phyloP scores from a whole-genome alignment of 1,140 invertebrate genomes.

The Atta texana region DNA sequence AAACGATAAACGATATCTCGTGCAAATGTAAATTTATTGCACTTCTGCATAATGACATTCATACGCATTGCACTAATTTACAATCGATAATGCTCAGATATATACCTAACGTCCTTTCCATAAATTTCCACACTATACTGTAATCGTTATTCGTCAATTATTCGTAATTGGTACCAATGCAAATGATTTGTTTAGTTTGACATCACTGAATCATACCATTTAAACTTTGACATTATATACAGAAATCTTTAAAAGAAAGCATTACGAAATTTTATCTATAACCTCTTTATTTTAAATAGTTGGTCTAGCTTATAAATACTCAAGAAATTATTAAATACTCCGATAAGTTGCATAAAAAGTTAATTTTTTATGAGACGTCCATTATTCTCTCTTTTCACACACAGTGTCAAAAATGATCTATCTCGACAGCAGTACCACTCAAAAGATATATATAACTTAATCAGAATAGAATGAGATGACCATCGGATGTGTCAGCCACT shows the following conservation, averaged over 20 bases:
- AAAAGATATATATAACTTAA: constrained; percentile 27
- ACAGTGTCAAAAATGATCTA: constrained; percentile 1
- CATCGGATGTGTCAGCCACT: neutral
- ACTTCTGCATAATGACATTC: constrained; percentile 12
- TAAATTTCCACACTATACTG: neutral
- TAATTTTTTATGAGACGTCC: neutral
- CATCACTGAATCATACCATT: neutral
- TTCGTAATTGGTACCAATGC: constrained; percentile 1
- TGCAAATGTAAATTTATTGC: constrained; percentile 46
- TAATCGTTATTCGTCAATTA: neutral
- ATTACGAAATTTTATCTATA: neutral
- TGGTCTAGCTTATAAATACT: neutral
- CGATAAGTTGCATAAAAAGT: neutral
- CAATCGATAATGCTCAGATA: neutral
- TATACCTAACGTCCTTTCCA: neutral
- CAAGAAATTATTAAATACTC: neutral
- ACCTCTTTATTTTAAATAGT: neutral
- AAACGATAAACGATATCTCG: constrained; percentile 45
- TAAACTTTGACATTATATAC: too few species aligned
- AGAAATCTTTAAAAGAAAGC: neutral
- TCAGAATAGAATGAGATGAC: constrained; percentile 20
- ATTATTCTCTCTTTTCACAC: neutral
- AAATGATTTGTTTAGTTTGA: constrained; percentile 15
- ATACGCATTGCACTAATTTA: constrained; percentile 42
- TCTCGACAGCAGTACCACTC: neutral